Base-by-base conservation (phyloP, 2,113 vertebrate species). In the Lontra canadensis region DNA sequence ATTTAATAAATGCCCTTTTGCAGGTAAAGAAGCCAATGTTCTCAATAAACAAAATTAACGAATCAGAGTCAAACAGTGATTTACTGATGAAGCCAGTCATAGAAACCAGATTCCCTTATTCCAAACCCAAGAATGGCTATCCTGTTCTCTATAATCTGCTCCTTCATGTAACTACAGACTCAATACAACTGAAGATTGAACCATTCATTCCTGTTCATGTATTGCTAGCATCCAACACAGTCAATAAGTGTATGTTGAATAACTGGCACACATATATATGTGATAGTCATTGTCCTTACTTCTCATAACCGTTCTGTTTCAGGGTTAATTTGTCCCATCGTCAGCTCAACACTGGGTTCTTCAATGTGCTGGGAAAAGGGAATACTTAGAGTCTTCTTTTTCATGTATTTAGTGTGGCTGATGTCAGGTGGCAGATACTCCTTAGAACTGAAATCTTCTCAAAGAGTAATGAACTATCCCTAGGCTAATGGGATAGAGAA, bases 21-120 rank as follows among this genome's bases (percentile, higher is more conserved):
- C 31, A 79, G 9, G 12, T 89, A 36, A 89, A 92, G 52, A 92
- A 96, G 25, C 10, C 83, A 71, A 36, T 34, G 15, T 82, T 74
- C 29, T 94, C 49, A 88, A 78, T 81, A 36, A 61, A 1, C 71
- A 42, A 95, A 84, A 39, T 89, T 42, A 84, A 73, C 93, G 96
- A 18, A 31, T 71, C 74, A 76, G 88, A 76, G 29, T 34, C 76
- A 57, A 26, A 14, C 9, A 86, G 11, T 9, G 21, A 89, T 20
- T 96, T 78, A 67, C 18, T 78, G 17, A 82, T 26, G 85, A 73
- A 92, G 42, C 12, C 13, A 0, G 44, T 21, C 61, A 74, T 0
- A n/a, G 55, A 95, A 79, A 55, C n/a, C 12, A 87, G 6, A 14
- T 34, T 29, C 15, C 36, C 49, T 4, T 6, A 52, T 67, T 94